phyloP scores from a whole-genome alignment of 2,113 vertebrate genomes.

The Amblyopsis rosae region DNA sequence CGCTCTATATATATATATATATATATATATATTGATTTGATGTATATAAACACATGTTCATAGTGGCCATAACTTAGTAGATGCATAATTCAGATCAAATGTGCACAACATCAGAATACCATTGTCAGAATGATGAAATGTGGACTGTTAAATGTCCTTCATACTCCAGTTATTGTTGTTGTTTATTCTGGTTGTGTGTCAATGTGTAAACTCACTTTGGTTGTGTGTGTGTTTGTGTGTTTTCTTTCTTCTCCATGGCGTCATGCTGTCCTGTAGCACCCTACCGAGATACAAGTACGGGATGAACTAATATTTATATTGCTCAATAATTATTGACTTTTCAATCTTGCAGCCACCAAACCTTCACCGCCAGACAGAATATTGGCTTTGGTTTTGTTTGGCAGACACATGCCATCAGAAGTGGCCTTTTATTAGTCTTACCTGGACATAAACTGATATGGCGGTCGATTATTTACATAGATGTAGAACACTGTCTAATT shows the following conservation, averaged over 20 bases:
- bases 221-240: conserved; percentile 63
- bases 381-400: conserved; percentile 33
- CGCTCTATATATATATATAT: no score
- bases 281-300: conserved; percentile 99
- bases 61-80: no score
- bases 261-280: conserved; percentile 96
- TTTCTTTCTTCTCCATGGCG: conserved; percentile 82
- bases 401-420: conserved; percentile 4
- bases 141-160: no score
- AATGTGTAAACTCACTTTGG: conserved; percentile 39
- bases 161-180: not conserved
- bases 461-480: conserved; percentile 9
- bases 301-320: conserved; percentile 75
- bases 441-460: not conserved
- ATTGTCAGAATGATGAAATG: no score
- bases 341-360: conserved; percentile 56
- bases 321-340: conserved; percentile 79
- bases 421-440: not conserved
- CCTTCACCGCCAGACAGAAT: conserved; percentile 25
- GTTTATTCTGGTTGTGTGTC: not conserved
- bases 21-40: no score
- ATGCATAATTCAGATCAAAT: no score
- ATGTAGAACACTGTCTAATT: not conserved
- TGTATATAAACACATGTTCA: not conserved
- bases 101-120: no score